These are phyloP conservation scores for Platanista minor DNA, from an alignment of 2,113 vertebrate species.

Conservation along the genomic window DNA sequence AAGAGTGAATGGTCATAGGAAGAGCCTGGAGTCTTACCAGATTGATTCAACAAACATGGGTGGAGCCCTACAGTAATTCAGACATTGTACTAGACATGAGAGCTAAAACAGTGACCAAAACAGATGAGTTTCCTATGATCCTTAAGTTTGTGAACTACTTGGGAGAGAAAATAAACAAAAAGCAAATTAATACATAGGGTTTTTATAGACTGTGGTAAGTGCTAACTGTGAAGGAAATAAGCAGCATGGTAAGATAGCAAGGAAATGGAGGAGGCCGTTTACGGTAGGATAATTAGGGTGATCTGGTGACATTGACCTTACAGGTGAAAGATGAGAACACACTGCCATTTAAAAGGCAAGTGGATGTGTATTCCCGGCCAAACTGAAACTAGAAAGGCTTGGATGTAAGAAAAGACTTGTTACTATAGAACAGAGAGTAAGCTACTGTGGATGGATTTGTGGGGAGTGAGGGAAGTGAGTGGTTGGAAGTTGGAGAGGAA, in stretches of 20 bases:
- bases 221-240: not conserved
- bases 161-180: not conserved
- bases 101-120: not conserved
- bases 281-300: not conserved
- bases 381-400: not conserved
- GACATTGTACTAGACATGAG: no score
- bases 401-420: not conserved
- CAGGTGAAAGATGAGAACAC: not conserved
- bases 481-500: not conserved
- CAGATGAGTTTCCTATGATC: not conserved
- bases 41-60: not conserved
- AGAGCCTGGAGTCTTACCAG: not conserved
- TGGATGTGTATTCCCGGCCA: not conserved
- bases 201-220: not conserved
- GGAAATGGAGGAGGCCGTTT: not conserved
- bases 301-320: not conserved
- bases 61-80: not conserved
- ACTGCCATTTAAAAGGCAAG: not conserved
- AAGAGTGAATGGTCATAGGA: not conserved
- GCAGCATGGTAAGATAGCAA: not conserved
- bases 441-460: not conserved
- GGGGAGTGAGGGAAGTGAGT: not conserved
- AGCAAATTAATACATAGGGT: not conserved
- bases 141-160: not conserved
- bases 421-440: not conserved